Percentiles rank a stretch among this genome's conserved stretches.
Evolutionary conservation across 2,113 vertebrate species (phyloP).

Genomic region (Phoenicopterus ruber): DNA sequence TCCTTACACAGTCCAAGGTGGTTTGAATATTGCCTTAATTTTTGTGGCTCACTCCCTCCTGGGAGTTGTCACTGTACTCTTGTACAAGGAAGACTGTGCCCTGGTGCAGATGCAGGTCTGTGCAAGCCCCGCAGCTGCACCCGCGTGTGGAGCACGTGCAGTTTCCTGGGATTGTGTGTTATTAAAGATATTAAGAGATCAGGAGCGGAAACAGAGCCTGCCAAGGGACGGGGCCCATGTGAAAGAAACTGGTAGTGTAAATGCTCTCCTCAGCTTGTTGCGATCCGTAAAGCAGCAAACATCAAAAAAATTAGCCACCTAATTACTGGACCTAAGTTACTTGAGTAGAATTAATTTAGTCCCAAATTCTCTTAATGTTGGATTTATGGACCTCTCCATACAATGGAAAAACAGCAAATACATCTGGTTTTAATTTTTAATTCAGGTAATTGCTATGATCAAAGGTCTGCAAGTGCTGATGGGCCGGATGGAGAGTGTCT

Average conservation of each 20-base stretch:
- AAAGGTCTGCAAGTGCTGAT: slow-evolving; percentile 98
- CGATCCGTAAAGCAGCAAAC: not conserved
- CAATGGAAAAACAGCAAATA: not conserved
- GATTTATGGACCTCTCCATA: not conserved
- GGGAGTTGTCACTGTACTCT: not conserved
- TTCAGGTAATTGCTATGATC: slow-evolving; percentile 95
- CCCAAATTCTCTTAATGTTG: not conserved
- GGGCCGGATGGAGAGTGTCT: slow-evolving; percentile 98
- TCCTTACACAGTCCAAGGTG: not conserved
- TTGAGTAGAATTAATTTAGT: not conserved
- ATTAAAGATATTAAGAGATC: not conserved
- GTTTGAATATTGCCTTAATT: not conserved
- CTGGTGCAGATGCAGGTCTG: not conserved
- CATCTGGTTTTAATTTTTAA: not conserved
- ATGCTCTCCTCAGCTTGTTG: not conserved
- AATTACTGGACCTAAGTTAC: not conserved
- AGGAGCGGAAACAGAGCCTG: not conserved
- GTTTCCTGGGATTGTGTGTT: not conserved
- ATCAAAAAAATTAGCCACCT: not conserved
- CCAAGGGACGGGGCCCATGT: not conserved
- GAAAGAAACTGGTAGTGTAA: not conserved
- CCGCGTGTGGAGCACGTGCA: accelerated
- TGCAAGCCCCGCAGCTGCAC: not conserved
- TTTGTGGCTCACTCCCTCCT: not conserved
- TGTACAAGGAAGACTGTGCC: not conserved